Percentiles rank a stretch among this genome's conserved stretches.
Conservation (phyloP, 2,888 invertebrate species). For the Ethmia dodecea region DNA sequence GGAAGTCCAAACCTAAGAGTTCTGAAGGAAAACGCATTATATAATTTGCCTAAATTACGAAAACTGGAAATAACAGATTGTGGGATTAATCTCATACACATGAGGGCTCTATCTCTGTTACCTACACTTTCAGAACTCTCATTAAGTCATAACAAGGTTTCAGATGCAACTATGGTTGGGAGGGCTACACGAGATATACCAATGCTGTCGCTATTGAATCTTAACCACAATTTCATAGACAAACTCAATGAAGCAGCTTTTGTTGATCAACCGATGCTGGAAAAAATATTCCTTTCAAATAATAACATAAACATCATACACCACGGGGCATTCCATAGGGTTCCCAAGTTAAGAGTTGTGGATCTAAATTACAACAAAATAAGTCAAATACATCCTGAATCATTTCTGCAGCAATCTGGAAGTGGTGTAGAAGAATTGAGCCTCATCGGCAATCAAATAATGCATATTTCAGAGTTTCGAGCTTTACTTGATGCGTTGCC, state of each 20-base stretch:
- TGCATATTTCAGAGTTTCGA: constrained; percentile 84
- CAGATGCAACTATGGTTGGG: constrained; percentile 89
- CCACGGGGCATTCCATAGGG: constrained; percentile 88
- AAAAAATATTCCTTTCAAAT: constrained; percentile 81
- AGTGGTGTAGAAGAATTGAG: constrained; percentile 87
- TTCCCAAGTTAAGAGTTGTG: constrained; percentile 83
- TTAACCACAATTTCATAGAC: constrained; percentile 85
- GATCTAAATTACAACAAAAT: constrained; percentile 88
- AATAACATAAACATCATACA: constrained; percentile 87
- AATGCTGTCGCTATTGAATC: constrained; percentile 81
- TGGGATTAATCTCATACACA: constrained; percentile 86
- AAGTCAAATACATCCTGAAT: constrained; percentile 87
- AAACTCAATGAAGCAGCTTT: constrained; percentile 87
- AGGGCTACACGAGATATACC: constrained; percentile 86
- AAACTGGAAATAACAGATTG: constrained; percentile 87
- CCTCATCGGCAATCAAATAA: constrained; percentile 86
- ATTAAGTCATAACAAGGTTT: constrained; percentile 83
- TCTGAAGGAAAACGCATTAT: constrained; percentile 85
- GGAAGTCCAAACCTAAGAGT: constrained; percentile 82
- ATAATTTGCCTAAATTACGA: constrained; percentile 81
- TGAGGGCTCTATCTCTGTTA: constrained; percentile 84
- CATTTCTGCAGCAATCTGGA: constrained; percentile 85
- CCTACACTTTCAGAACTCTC: constrained; percentile 84
- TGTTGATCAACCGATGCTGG: constrained; percentile 84
- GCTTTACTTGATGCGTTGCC: constrained; percentile 87